A percentile compares a stretch with the other conserved stretches of the same genome.
These are phyloP conservation scores for Morbakka virulenta DNA, from an alignment of 30 jellyfish, hydroid and myxozoan genomes.

Conservation along the genomic window DNA sequence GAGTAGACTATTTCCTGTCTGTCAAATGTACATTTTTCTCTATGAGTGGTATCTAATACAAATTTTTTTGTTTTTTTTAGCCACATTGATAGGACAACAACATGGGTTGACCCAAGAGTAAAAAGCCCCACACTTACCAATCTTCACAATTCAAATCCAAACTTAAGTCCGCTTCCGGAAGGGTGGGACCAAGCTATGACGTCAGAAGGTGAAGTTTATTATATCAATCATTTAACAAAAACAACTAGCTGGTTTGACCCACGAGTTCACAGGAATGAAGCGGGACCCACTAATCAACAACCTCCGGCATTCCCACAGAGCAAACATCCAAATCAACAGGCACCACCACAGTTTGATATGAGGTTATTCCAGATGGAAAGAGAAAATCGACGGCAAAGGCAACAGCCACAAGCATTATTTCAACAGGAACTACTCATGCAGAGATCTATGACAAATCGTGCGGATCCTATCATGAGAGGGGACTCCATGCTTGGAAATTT, in stretches of 20 bases:
- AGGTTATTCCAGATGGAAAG: slow-evolving; percentile 74
- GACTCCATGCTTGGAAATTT: slow-evolving; percentile 75
- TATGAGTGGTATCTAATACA: too few species aligned
- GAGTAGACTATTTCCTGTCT: too few species aligned
- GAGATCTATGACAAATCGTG: slow-evolving; percentile 51
- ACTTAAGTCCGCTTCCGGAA: slow-evolving; percentile 74
- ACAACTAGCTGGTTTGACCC: slow-evolving; percentile 98
- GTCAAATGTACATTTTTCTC: too few species aligned
- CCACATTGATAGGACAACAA: slow-evolving; percentile 70
- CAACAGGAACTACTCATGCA: slow-evolving; percentile 83
- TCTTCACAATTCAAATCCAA: slow-evolving; percentile 43
- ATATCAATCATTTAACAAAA: slow-evolving; percentile 72
- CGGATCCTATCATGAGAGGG: slow-evolving; percentile 64
- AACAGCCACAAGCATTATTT: slow-evolving; percentile 50
- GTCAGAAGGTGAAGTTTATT: slow-evolving; percentile 94
- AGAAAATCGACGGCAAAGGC: slow-evolving; percentile 70
- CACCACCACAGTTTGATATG: slow-evolving; percentile 29
- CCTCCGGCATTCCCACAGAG: slow-evolving; percentile 25
- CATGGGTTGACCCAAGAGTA: slow-evolving; percentile 94
- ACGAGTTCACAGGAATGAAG: slow-evolving; percentile 60
- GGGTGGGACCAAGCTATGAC: slow-evolving; percentile 99
- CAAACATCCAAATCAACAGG: slow-evolving; percentile 46
- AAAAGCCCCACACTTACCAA: slow-evolving; percentile 67
- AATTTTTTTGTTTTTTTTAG: slow-evolving; percentile 22
- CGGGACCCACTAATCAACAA: slow-evolving; percentile 6